phyloP scores from a whole-genome alignment of 2,797 vertebrate species.

The Apodemus agrarius region DNA sequence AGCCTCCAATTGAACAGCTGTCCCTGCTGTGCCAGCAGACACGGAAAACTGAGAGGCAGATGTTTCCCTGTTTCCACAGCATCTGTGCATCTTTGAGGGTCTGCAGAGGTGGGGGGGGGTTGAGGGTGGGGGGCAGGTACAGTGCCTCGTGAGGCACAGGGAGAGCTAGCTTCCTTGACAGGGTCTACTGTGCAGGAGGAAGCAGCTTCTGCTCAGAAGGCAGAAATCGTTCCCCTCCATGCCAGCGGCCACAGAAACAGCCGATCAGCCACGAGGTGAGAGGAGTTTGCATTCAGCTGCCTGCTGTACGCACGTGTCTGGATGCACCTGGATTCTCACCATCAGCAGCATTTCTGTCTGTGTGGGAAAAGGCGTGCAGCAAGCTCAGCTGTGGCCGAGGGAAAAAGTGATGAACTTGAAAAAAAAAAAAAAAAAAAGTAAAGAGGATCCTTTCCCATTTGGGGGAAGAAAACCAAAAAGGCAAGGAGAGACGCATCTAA shows the following conservation, averaged over 20 bases:
- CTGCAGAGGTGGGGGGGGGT: neutral
- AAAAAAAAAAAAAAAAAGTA: neutral
- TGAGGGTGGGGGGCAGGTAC: too few relatives aligned
- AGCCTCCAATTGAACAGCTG: neutral
- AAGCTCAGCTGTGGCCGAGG: neutral
- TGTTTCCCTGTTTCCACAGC: constrained; percentile 41
- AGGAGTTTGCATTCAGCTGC: constrained; percentile 37
- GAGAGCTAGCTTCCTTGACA: neutral
- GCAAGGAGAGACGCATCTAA: neutral
- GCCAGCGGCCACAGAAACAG: neutral
- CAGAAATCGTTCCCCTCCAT: neutral
- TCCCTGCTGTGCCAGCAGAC: constrained; percentile 15
- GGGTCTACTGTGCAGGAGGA: neutral
- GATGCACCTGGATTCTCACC: constrained; percentile 52
- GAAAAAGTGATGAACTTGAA: neutral
- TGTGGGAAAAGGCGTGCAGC: neutral
- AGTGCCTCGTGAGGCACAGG: neutral
- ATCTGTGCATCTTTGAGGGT: constrained; percentile 24
- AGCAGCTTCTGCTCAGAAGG: neutral
- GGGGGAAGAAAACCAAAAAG: neutral
- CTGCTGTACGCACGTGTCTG: constrained; percentile 7
- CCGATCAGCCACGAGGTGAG: neutral
- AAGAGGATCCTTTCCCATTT: neutral
- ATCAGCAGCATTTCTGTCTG: constrained; percentile 53
- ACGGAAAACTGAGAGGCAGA: constrained; percentile 7